Evolutionary conservation across 2,888 invertebrate species (phyloP).

Genomic region (Caenorhabditis japonica): DNA sequence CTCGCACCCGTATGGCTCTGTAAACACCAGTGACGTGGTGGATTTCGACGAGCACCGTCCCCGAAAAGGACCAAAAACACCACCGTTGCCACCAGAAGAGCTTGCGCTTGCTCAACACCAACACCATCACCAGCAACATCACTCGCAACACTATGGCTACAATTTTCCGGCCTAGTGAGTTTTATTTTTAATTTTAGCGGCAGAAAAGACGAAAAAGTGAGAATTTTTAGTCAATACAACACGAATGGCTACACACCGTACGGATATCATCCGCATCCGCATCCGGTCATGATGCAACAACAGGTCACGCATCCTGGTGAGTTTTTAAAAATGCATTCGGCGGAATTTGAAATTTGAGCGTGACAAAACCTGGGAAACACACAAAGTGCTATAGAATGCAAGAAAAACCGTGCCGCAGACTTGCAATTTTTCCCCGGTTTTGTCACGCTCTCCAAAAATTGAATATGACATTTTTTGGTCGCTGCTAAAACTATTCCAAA

Average conservation of each 20-base stretch:
- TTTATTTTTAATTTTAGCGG: not conserved
- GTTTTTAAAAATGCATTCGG: not conserved
- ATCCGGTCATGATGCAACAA: conserved; percentile 1
- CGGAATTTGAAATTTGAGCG: too few species aligned
- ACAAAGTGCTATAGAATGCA: too few species aligned
- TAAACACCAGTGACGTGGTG: not conserved
- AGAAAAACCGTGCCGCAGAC: too few species aligned
- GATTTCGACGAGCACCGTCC: conserved; percentile 1
- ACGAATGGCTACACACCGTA: conserved; percentile 6
- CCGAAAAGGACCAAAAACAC: conserved; percentile 25
- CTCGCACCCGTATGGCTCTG: not conserved
- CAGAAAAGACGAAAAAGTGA: too few species aligned
- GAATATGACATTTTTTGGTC: too few species aligned
- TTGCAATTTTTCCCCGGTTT: too few species aligned
- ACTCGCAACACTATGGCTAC: not conserved
- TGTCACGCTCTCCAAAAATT: too few species aligned
- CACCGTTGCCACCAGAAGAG: conserved; percentile 20
- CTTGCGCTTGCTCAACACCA: not conserved
- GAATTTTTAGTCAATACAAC: not conserved
- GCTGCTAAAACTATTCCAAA: too few species aligned
- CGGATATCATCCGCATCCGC: conserved; percentile 6
- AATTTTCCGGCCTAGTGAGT: not conserved
- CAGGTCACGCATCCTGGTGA: not conserved
- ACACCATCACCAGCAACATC: not conserved
- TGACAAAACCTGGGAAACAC: too few species aligned